phyloP scores from a whole-genome alignment of 2,888 invertebrate species.

The Megaustenia siamemsis region DNA sequence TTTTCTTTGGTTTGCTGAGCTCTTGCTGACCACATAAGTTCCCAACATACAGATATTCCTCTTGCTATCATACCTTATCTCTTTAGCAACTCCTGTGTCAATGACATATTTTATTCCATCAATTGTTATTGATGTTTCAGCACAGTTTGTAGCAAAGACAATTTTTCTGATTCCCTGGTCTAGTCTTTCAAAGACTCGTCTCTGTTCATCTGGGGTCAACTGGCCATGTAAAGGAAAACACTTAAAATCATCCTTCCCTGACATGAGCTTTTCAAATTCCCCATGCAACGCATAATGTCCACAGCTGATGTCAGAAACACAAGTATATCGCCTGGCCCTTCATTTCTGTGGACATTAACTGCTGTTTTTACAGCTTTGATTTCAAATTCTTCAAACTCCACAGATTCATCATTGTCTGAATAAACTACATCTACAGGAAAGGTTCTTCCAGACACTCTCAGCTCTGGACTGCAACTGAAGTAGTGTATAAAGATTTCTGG shows the following conservation, averaged over 20 bases:
- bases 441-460: conserved; percentile 76
- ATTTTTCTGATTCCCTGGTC: conserved; percentile 73
- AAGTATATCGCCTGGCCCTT: conserved; percentile 76
- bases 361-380: conserved; percentile 71
- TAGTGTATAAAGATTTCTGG: conserved; percentile 74
- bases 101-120: conserved; percentile 79
- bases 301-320: conserved; percentile 79
- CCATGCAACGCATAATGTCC: conserved; percentile 76
- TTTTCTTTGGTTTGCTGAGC: conserved; percentile 80
- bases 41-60: conserved; percentile 73
- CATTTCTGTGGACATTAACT: conserved; percentile 69
- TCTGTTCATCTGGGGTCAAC: conserved; percentile 76
- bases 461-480: conserved; percentile 69
- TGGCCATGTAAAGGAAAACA: conserved; percentile 75
- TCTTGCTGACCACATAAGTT: conserved; percentile 71
- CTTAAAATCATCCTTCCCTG: conserved; percentile 56
- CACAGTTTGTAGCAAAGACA: conserved; percentile 80
- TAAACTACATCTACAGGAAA: conserved; percentile 78
- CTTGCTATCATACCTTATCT: conserved; percentile 75
- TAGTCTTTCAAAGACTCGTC: conserved; percentile 70
- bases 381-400: conserved; percentile 64
- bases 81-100: conserved; percentile 79
- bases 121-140: conserved; percentile 80
- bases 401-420: conserved; percentile 52
- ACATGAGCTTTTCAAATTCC: conserved; percentile 55